Conservation (phyloP, 2,888 invertebrate species). For the Ochropleura leucogaster region DNA sequence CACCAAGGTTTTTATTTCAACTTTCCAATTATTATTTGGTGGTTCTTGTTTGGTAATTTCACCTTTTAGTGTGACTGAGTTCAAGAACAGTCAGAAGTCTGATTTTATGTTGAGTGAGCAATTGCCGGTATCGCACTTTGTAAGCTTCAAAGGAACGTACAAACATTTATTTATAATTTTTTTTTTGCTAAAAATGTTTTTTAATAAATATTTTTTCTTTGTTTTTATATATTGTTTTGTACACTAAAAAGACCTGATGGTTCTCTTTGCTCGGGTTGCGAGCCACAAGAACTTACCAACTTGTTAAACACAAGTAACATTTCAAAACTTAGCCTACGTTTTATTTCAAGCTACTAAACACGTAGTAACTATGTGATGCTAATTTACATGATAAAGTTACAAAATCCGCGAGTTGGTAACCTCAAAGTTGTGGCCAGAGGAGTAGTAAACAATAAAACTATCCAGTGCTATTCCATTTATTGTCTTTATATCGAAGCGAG, state of each 20-base stretch:
- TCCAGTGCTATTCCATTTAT: constrained; percentile 32
- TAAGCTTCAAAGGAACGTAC: not conserved
- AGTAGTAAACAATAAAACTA: constrained; percentile 46
- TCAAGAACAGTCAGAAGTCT: not conserved
- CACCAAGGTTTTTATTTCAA: not conserved
- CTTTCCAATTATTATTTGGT: not conserved
- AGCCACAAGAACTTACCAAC: not conserved
- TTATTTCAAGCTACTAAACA: not conserved
- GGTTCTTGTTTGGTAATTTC: not conserved
- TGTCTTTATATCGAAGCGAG: constrained; percentile 28
- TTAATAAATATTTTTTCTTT: not conserved
- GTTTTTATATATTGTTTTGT: not conserved
- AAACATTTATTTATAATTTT: too few relatives aligned
- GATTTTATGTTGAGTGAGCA: not conserved
- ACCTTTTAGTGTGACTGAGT: not conserved
- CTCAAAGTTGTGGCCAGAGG: constrained; percentile 17
- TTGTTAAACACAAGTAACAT: not conserved
- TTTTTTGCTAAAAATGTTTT: not conserved
- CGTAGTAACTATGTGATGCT: constrained; percentile 9
- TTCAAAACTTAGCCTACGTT: constrained; percentile 7
- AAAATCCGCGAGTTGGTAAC: constrained; percentile 10
- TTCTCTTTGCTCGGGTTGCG: not conserved
- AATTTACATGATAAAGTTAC: constrained; percentile 40
- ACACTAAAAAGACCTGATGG: not conserved
- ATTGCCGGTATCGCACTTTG: not conserved